Percentiles rank a stretch among this genome's conserved stretches.
These are phyloP conservation scores for Latrodectus geometricus DNA, from an alignment of 1,140 invertebrate species.

Conservation along the genomic window DNA sequence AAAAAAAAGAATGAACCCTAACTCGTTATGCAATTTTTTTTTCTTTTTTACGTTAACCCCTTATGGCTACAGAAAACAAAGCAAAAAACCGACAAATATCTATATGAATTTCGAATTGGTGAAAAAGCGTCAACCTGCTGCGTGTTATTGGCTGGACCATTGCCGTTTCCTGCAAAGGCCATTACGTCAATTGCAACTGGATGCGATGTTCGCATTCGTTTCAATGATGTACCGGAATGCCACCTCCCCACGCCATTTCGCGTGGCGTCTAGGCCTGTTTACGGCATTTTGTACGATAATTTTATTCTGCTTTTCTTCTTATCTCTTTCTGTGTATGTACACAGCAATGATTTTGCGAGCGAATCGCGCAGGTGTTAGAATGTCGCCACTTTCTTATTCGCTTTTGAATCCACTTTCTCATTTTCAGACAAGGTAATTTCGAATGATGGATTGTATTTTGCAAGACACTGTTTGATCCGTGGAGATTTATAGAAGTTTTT, in stretches of 20 bases:
- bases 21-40: slow-evolving; percentile 18
- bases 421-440: too few relatives aligned
- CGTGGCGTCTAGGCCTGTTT: slow-evolving; percentile 16
- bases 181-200: slow-evolving; percentile 7
- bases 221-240: slow-evolving; percentile 15
- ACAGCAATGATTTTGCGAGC: too few relatives aligned
- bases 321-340: too few relatives aligned
- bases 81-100: not conserved
- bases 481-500: too few relatives aligned
- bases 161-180: slow-evolving; percentile 14
- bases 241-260: slow-evolving; percentile 18
- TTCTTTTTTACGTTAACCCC: not conserved
- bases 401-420: too few relatives aligned
- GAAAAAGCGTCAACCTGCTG: not conserved
- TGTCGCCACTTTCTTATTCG: too few relatives aligned
- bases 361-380: too few relatives aligned
- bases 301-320: too few relatives aligned
- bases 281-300: not conserved
- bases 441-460: too few relatives aligned
- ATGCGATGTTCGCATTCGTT: slow-evolving; percentile 12
- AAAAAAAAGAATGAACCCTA: slow-evolving; percentile 15
- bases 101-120: not conserved
- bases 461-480: too few relatives aligned
- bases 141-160: not conserved
- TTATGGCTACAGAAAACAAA: not conserved